Conservation (phyloP, 2,113 vertebrate genomes). For the Phrynosoma platyrhinos region DNA sequence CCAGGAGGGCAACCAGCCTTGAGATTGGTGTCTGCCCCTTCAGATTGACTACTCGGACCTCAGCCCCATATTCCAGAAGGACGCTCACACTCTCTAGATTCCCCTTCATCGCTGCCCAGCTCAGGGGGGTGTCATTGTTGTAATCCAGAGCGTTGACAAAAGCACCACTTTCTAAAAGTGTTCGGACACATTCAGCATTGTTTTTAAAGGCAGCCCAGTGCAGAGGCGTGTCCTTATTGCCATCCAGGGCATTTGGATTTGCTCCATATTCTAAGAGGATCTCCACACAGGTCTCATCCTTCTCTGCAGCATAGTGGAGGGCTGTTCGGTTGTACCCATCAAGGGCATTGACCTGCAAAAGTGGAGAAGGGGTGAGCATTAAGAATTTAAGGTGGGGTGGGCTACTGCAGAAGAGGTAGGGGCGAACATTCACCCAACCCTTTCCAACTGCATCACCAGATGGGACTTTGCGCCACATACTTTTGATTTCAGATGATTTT, state of each 20-base stretch:
- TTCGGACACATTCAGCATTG: conserved; percentile 89
- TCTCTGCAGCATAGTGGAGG: conserved; percentile 95
- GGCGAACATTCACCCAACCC: not conserved
- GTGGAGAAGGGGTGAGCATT: not conserved
- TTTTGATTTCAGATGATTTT: no score
- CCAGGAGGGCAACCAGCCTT: conserved; percentile 88
- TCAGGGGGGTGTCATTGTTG: conserved; percentile 93
- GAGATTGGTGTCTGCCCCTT: conserved; percentile 95
- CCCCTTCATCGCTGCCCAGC: conserved; percentile 98
- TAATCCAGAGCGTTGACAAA: conserved; percentile 90
- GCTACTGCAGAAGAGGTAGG: no score
- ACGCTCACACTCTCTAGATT: conserved; percentile 93
- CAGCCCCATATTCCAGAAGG: conserved; percentile 91
- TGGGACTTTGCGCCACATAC: no score
- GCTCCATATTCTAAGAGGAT: conserved; percentile 93
- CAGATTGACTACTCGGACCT: conserved; percentile 90
- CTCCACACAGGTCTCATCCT: conserved; percentile 94
- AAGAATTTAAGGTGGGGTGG: not conserved
- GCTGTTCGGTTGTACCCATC: conserved; percentile 97
- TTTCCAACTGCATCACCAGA: not conserved
- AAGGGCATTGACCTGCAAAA: conserved; percentile 89
- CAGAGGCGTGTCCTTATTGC: conserved; percentile 95
- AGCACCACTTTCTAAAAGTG: conserved; percentile 90
- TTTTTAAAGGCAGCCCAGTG: conserved; percentile 99
- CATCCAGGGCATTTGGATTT: conserved; percentile 89